phyloP scores from a whole-genome alignment of 2,888 invertebrate genomes.

The Leptarthrus brevirostris region DNA sequence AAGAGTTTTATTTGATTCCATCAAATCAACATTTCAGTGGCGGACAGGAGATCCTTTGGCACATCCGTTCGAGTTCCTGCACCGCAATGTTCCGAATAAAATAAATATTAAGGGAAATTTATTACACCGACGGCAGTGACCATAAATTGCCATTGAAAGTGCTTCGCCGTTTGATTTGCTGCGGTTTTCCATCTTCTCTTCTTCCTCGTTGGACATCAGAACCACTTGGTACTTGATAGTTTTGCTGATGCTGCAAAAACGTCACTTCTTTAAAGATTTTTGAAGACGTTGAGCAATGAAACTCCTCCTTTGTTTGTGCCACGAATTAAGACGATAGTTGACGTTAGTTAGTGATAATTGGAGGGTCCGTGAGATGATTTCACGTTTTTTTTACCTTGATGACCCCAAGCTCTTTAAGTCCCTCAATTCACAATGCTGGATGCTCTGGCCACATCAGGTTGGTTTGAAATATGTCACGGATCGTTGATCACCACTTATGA shows the following conservation, averaged over 20 bases:
- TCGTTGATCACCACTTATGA: constrained; percentile 6
- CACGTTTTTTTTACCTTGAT: neutral
- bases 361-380: constrained; percentile 11
- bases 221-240: too few relatives aligned
- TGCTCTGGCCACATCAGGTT: neutral
- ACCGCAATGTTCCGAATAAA: constrained; percentile 44
- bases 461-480: constrained; percentile 3
- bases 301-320: constrained; percentile 25
- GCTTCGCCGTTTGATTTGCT: constrained; percentile 36
- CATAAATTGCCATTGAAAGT: constrained; percentile 44
- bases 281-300: constrained; percentile 2
- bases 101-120: constrained; percentile 49
- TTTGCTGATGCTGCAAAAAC: neutral
- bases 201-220: constrained; percentile 3
- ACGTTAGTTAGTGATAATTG: constrained; percentile 50
- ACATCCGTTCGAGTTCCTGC: constrained; percentile 29
- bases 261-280: constrained; percentile 26
- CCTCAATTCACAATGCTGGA: neutral
- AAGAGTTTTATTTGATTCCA: constrained; percentile 36
- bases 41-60: constrained; percentile 12
- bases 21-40: constrained; percentile 29
- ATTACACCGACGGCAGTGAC: constrained; percentile 28
- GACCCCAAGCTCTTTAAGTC: neutral
- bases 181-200: constrained; percentile 1
- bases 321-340: constrained; percentile 40